Conservation (phyloP, 2,113 vertebrate species). For the Carassius carassius region DNA sequence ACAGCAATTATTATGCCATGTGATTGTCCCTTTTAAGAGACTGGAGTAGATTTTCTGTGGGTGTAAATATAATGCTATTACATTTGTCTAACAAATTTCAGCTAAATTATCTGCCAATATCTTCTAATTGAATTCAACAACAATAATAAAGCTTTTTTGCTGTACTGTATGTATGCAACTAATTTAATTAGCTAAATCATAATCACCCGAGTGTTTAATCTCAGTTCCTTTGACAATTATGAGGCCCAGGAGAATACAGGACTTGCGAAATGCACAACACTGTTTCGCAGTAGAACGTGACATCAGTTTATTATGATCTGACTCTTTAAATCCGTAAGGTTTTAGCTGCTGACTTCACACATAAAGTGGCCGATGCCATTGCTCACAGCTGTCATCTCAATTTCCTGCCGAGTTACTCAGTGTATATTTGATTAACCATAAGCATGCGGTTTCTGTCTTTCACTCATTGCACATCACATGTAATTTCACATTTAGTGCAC, state of each 20-base stretch:
- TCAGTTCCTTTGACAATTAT: not conserved
- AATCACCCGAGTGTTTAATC: slow-evolving; percentile 19
- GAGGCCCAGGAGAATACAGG: not conserved
- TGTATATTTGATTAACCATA: slow-evolving; percentile 65
- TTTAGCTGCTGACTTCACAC: slow-evolving; percentile 34
- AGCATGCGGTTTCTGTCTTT: slow-evolving; percentile 52
- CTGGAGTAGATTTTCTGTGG: not conserved
- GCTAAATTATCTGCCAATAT: not conserved
- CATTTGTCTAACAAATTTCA: not conserved
- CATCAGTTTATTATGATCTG: slow-evolving; percentile 20
- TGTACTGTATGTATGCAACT: not conserved
- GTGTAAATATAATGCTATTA: not conserved
- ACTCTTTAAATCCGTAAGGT: slow-evolving; percentile 16
- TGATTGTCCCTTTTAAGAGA: not conserved
- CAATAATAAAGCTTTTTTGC: not conserved
- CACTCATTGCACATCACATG: slow-evolving; percentile 46
- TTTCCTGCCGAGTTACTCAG: slow-evolving; percentile 54
- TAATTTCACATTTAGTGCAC: slow-evolving; percentile 60
- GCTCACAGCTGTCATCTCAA: slow-evolving; percentile 60
- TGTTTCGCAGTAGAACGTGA: not conserved
- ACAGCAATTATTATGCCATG: not conserved
- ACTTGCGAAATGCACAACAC: not conserved
- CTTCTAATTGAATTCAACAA: not conserved
- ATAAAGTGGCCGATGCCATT: slow-evolving; percentile 6
- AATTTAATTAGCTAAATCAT: slow-evolving; percentile 14